A percentile compares a stretch with the other conserved stretches of the same genome.
Conservation (phyloP, 2,113 vertebrate species). For the Spea bombifrons region DNA sequence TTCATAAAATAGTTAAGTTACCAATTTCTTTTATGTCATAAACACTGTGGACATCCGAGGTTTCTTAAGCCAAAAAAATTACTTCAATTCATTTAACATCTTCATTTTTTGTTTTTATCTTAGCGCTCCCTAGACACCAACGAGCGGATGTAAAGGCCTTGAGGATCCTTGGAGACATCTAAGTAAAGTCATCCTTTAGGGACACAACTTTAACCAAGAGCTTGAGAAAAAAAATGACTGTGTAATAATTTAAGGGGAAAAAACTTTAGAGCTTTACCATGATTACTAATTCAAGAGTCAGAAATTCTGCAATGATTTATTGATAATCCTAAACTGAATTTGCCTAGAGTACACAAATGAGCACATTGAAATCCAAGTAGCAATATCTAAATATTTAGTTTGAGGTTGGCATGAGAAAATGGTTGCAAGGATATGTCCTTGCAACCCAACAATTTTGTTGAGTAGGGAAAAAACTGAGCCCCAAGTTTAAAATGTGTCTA, state of each 20-base stretch:
- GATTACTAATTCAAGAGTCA: slow-evolving; percentile 68
- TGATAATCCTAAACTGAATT: slow-evolving; percentile 65
- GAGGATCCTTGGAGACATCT: slow-evolving; percentile 53
- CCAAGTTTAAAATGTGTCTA: too few relatives aligned
- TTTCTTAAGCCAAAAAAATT: slow-evolving; percentile 46
- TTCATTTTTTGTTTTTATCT: slow-evolving; percentile 54
- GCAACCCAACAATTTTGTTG: too few relatives aligned
- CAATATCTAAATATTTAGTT: too few relatives aligned
- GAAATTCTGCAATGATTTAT: slow-evolving; percentile 67
- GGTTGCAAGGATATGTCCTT: too few relatives aligned
- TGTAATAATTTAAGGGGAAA: slow-evolving; percentile 56
- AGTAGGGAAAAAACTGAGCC: too few relatives aligned
- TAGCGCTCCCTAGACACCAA: slow-evolving; percentile 46
- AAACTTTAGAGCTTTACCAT: slow-evolving; percentile 42
- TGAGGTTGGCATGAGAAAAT: too few relatives aligned
- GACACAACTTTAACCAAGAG: too few relatives aligned
- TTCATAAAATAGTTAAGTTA: too few relatives aligned
- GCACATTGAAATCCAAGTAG: not conserved
- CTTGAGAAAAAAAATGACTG: slow-evolving; percentile 43
- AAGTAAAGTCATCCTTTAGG: slow-evolving; percentile 10
- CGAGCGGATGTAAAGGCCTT: slow-evolving; percentile 50
- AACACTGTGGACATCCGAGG: not conserved
- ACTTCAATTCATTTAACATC: slow-evolving; percentile 60
- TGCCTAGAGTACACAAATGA: slow-evolving; percentile 53
- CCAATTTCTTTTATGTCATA: not conserved